A percentile compares a stretch with the other conserved stretches of the same genome.
These are phyloP conservation scores for Octonoba sinensis DNA, from an alignment of 2,888 invertebrate species.

Conservation along the genomic window DNA sequence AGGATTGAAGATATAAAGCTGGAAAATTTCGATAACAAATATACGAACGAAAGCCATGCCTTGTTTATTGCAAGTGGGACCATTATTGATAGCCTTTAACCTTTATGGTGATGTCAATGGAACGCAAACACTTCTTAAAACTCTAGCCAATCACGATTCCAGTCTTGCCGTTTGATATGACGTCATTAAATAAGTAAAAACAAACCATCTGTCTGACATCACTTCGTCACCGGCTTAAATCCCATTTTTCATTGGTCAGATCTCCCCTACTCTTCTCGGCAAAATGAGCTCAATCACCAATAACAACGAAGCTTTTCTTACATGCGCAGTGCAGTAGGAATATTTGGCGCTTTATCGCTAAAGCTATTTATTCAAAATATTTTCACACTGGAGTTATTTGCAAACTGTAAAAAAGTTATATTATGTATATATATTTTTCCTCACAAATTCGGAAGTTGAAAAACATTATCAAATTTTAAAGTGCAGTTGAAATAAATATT, in stretches of 20 bases:
- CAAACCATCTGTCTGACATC: slow-evolving; percentile 38
- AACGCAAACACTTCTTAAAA: slow-evolving; percentile 19
- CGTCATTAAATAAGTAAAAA: slow-evolving; percentile 41
- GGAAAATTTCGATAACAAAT: too few relatives aligned
- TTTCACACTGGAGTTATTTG: too few relatives aligned
- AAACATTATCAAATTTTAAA: too few relatives aligned
- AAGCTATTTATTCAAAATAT: not conserved
- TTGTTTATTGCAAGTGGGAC: too few relatives aligned
- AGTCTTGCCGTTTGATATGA: slow-evolving; percentile 10
- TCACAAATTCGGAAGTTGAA: too few relatives aligned
- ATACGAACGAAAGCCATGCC: too few relatives aligned
- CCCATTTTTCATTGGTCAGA: slow-evolving; percentile 13
- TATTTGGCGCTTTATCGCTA: slow-evolving; percentile 20
- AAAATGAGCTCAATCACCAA: slow-evolving; percentile 11
- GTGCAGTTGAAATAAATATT: too few relatives aligned
- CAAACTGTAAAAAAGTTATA: too few relatives aligned
- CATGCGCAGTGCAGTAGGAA: not conserved
- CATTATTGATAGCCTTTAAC: slow-evolving; percentile 24
- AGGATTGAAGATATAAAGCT: too few relatives aligned
- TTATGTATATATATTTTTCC: too few relatives aligned
- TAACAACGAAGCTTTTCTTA: slow-evolving; percentile 3
- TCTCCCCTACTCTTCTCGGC: not conserved
- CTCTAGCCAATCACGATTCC: slow-evolving; percentile 19
- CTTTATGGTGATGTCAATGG: slow-evolving; percentile 14
- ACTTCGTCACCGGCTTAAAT: slow-evolving; percentile 20